Evolutionary conservation across 1,140 invertebrate genomes (phyloP), one percentile per base, ranked within the genome.

Genomic region (Drosophila obscura): DNA sequence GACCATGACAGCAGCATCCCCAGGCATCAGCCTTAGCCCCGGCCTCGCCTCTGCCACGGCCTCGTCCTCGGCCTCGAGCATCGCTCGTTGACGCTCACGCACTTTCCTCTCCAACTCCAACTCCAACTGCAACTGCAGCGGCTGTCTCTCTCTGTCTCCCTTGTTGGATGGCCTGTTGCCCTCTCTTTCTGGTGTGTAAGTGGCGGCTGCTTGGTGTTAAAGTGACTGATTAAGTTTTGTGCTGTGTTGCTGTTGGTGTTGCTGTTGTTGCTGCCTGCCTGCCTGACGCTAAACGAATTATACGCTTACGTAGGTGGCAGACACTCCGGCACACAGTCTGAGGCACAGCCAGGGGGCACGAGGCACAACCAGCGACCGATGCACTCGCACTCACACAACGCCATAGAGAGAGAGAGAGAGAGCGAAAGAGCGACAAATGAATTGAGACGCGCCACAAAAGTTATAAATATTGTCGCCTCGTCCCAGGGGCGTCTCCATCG

Each of bases 231-330:
- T 89, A 88, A 90, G 80, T 89, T 84, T 72, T 19, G 80, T 60
- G 77, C 53, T 51, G 60, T 84, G 68, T 67, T 83, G 59, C 52
- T 65, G 59, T 19, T 49, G 35, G 9, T 39, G 57, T 59, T 43
- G 68, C 41, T 65, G 58, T 35, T 55, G 65, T 31, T 56, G 52
- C 15, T 64, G 69, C 43, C 75, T 85, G 82, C 46, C 15, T 64
- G 69, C 43, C 75, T 85, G 82, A 85, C 71, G 82, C 82, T 87
- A 87, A 87, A 88, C 82, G 82, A 85, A 85, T 85, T 85, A 85
- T 85, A 85, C 82, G 82, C 82, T 85, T 85, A 85, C 82, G 82
- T 85, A 85, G 82, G 82, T 85, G 83, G 83, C 83, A 88, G 80
- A 88, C 83, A 88, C 76, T 88, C 68, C 73, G 84, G 58, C 77